Evolutionary conservation across 2,797 vertebrate genomes (phyloP).

Genomic region (Lophotriccus pileatus): DNA sequence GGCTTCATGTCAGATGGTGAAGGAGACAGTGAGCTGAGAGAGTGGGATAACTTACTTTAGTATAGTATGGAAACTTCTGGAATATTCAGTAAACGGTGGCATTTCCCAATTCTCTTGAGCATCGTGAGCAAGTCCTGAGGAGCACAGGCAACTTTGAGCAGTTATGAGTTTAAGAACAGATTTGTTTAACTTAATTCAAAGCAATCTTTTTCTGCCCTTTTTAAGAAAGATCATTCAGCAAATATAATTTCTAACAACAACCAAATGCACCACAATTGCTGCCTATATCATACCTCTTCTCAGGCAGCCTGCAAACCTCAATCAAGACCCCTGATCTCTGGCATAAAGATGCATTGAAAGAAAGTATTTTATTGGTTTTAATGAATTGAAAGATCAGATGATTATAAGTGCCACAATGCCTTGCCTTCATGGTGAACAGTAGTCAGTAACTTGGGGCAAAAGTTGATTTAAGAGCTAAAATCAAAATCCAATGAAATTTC

Average conservation of each 20-base stretch:
- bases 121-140: neutral
- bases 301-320: neutral
- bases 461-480: neutral
- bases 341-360: neutral
- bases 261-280: neutral
- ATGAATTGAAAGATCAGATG: neutral
- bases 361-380: neutral
- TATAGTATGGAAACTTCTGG: neutral
- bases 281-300: neutral
- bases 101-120: neutral
- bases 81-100: neutral
- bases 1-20: neutral
- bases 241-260: slow-evolving; percentile 18
- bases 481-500: neutral
- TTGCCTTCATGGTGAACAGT: neutral
- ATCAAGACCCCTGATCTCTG: neutral
- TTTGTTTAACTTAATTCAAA: neutral
- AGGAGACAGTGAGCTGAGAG: neutral
- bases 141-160: neutral
- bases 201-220: neutral
- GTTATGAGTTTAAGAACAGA: neutral
- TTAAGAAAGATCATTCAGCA: neutral
- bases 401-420: neutral
- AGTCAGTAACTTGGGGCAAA: neutral
- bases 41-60: neutral